A percentile compares a stretch with the other conserved stretches of the same genome.
These are phyloP conservation scores for Conomelus anceps DNA, from an alignment of 2,888 invertebrate species.

Conservation along the genomic window DNA sequence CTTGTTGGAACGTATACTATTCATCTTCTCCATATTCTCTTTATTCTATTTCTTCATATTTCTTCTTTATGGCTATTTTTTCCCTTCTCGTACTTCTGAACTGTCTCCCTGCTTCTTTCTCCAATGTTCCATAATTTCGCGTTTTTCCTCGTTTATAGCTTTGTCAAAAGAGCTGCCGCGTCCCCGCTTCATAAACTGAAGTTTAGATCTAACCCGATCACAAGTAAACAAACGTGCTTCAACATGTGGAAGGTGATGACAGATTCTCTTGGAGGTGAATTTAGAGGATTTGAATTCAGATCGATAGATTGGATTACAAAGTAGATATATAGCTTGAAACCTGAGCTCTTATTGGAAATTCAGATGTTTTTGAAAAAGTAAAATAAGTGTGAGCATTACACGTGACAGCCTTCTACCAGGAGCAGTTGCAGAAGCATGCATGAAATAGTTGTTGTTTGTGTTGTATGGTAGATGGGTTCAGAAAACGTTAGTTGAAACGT, in stretches of 20 bases:
- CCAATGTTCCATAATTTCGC: no score
- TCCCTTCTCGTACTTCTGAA: no score
- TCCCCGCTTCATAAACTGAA: no score
- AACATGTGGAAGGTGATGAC: not conserved
- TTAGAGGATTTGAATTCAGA: not conserved
- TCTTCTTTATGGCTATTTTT: no score
- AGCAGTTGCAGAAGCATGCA: slow-evolving; percentile 12
- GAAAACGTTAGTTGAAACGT: not conserved
- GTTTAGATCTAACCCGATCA: not conserved
- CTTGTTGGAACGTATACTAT: no score
- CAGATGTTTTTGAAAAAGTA: not conserved
- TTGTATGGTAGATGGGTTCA: not conserved
- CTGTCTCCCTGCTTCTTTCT: no score
- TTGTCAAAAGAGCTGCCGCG: no score
- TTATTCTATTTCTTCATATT: no score
- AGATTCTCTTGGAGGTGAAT: not conserved
- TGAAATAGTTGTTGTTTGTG: not conserved
- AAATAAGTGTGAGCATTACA: not conserved
- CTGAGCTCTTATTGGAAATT: not conserved
- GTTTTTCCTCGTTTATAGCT: no score
- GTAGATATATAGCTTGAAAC: not conserved
- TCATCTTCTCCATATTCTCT: no score
- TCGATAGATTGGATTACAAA: not conserved
- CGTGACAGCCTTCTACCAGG: not conserved
- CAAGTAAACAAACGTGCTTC: not conserved